These are phyloP conservation scores for Ceratina australensis DNA, from an alignment of 1,140 invertebrate species.

Conservation along the genomic window DNA sequence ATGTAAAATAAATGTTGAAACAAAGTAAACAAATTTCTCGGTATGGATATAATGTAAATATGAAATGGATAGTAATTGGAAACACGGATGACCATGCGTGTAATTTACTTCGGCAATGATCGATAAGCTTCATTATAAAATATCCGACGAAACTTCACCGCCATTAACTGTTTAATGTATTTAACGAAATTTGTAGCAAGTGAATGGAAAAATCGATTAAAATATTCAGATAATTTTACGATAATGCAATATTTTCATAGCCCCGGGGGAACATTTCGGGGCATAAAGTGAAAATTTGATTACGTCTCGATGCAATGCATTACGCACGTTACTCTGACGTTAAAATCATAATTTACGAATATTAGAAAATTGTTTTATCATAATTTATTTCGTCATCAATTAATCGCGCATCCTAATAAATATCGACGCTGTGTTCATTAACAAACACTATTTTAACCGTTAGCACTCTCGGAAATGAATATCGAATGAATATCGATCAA, in stretches of 20 bases:
- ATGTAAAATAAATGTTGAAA: neutral
- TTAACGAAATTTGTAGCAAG: neutral
- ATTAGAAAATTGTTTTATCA: neutral
- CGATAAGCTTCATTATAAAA: neutral
- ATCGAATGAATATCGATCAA: slow-evolving; percentile 1
- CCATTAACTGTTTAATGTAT: neutral
- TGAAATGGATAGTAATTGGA: neutral
- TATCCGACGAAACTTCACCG: neutral
- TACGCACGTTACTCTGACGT: neutral
- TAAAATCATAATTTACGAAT: neutral
- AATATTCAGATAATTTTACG: neutral
- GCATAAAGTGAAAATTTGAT: neutral
- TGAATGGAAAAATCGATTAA: neutral
- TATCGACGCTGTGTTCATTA: too few relatives aligned
- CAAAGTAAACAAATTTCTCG: neutral
- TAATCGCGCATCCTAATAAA: neutral
- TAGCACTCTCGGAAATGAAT: too few relatives aligned
- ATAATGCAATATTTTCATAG: neutral
- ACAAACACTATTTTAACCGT: too few relatives aligned
- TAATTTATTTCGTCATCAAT: neutral
- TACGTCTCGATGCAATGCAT: neutral
- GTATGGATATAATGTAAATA: neutral
- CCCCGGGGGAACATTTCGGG: neutral
- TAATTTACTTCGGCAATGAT: neutral
- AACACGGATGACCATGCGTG: too few relatives aligned